Base-by-base conservation (phyloP, 2,113 vertebrate species). In the Ptychochromis oligacanthus region DNA sequence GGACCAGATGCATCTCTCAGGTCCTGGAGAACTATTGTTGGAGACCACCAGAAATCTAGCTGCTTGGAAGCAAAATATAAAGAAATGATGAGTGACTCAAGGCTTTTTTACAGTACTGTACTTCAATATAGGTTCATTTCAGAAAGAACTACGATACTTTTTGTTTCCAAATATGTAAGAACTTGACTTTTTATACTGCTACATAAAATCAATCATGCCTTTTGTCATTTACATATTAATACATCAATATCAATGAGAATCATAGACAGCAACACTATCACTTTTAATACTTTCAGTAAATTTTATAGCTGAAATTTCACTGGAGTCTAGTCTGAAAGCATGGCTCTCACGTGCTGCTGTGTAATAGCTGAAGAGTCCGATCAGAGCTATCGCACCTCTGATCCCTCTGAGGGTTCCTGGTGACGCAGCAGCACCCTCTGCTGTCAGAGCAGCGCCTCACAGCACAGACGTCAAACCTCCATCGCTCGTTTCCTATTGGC, bases 401-500 rank as follows among this genome's bases (percentile, higher is more conserved):
- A n/a, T n/a, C n/a, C n/a, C n/a, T n/a, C n/a, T n/a, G n/a, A n/a
- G n/a, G n/a, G n/a, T n/a, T n/a, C n/a, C n/a, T n/a, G 2, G 1
- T 79, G 26, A 22, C 3, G 59, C 49, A 34, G 17, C 60, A 85
- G 80, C 81, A 75, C 82, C 85, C 82, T 80, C 93, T 94, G 87
- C 52, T 80, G 93, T 36, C 52, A 15, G 4, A 20, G 2, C 2
- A 12, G 13, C 1, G 3, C 38, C 22, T 34, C 7, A 74, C 85
- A 58, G n/a, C 26, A 17, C 0, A 3, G 8, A 7, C 20, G 55
- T 31, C 54, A 0, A 7, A 15, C 4, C 17, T 7, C 3, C 15
- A 1, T 5, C 1, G 6, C 78, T 80, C 2, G 55, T 65, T 59
- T 88, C 18, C 56, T 65, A 94, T 94, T 95, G 92, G 95, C 38